Percentiles rank a stretch among this genome's conserved stretches.
Evolutionary conservation across 2,888 invertebrate genomes (phyloP).

Genomic region (Byasa hedistus): DNA sequence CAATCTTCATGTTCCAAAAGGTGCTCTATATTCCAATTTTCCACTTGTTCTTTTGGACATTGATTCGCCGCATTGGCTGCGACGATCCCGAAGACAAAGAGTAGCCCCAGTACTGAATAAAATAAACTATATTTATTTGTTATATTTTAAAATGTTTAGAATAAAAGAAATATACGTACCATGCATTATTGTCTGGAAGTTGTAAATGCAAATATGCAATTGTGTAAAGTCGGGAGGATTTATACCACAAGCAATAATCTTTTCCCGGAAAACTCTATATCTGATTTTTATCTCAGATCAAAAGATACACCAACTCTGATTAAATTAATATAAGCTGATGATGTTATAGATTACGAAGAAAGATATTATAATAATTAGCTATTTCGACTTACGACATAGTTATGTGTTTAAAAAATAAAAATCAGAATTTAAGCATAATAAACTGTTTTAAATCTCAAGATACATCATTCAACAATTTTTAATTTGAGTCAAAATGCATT

Average conservation of each 20-base stretch:
- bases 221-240: conserved; percentile 13
- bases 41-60: conserved; percentile 57
- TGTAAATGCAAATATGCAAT: conserved; percentile 17
- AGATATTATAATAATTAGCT: conserved; percentile 7
- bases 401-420: too few relatives aligned
- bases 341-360: conserved; percentile 12
- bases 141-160: not conserved
- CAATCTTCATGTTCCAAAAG: conserved; percentile 80
- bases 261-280: conserved; percentile 19
- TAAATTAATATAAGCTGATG: conserved; percentile 21
- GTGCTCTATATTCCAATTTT: conserved; percentile 62
- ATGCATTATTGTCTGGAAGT: conserved; percentile 15
- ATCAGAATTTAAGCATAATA: too few relatives aligned
- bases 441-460: too few relatives aligned
- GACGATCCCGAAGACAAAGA: conserved; percentile 38
- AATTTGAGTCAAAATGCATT: too few relatives aligned
- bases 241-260: conserved; percentile 20
- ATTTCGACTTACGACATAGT: not conserved
- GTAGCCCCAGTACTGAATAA: conserved; percentile 26
- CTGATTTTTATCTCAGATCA: conserved; percentile 18
- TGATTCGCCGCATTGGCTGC: conserved; percentile 40
- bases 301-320: conserved; percentile 19
- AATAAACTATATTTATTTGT: not conserved
- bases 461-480: too few relatives aligned
- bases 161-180: conserved; percentile 6